Conservation (phyloP, 2,888 invertebrate genomes). For the Homarus gammarus region DNA sequence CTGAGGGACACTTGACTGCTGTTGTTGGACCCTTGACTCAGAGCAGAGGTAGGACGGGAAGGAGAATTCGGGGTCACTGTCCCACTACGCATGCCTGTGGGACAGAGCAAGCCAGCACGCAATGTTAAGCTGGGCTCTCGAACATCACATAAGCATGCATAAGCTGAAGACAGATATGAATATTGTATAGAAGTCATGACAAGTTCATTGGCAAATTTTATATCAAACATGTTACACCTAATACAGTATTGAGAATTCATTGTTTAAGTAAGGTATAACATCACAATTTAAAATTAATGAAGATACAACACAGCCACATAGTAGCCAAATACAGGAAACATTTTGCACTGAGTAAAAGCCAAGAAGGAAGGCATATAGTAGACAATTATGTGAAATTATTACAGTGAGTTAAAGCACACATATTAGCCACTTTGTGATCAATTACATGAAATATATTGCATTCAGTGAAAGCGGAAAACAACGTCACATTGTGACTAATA, state of each 20-base stretch:
- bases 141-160: conserved; percentile 49
- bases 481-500: too few relatives aligned
- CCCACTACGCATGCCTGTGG: conserved; percentile 78
- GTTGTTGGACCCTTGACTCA: conserved; percentile 83
- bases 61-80: conserved; percentile 86
- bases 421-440: neutral
- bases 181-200: conserved; percentile 29
- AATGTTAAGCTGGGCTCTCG: conserved; percentile 61
- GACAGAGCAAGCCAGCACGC: conserved; percentile 72
- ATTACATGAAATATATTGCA: neutral
- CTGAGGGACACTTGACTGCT: conserved; percentile 75
- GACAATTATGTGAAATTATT: too few relatives aligned
- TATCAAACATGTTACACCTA: conserved; percentile 8
- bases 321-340: too few relatives aligned
- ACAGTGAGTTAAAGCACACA: neutral
- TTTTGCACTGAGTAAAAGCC: too few relatives aligned
- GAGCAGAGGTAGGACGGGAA: conserved; percentile 92
- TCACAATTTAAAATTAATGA: too few relatives aligned
- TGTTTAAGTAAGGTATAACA: too few relatives aligned
- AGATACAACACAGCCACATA: too few relatives aligned
- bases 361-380: too few relatives aligned
- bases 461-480: too few relatives aligned
- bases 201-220: conserved; percentile 20
- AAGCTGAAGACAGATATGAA: conserved; percentile 47
- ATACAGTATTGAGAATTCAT: too few relatives aligned